Conservation (phyloP, 2,888 invertebrate species). For the Cryptocephalus moraei region DNA sequence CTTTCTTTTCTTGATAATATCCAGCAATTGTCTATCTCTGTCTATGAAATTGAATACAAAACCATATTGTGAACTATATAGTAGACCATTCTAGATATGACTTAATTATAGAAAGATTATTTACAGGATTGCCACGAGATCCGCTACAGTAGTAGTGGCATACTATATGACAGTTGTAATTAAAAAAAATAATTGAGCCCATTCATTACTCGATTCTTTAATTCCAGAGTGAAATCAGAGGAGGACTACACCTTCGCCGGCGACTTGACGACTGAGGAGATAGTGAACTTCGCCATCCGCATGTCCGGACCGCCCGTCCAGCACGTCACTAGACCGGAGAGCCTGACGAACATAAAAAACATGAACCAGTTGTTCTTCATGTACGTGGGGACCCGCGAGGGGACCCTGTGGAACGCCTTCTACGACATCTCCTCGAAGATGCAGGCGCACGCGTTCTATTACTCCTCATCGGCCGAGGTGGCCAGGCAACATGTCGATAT, state of each 20-base stretch:
- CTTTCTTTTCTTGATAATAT: too few species aligned
- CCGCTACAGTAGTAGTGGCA: too few species aligned
- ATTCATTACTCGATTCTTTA: neutral
- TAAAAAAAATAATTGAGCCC: too few species aligned
- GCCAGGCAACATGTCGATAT: conserved; percentile 59
- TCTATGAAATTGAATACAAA: too few species aligned
- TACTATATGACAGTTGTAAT: too few species aligned
- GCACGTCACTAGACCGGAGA: conserved; percentile 66
- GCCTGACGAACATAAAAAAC: conserved; percentile 65
- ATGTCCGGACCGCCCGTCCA: conserved; percentile 85
- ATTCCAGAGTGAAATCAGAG: conserved; percentile 69
- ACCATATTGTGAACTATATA: neutral
- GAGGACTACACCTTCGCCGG: conserved; percentile 70
- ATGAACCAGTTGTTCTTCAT: conserved; percentile 78
- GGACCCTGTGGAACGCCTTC: conserved; percentile 64
- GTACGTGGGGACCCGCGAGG: conserved; percentile 70
- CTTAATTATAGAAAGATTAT: too few species aligned
- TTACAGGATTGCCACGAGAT: too few species aligned
- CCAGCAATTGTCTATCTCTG: too few species aligned
- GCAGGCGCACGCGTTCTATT: conserved; percentile 84
- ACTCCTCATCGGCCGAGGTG: conserved; percentile 60
- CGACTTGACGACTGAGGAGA: conserved; percentile 80
- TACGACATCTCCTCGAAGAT: conserved; percentile 59
- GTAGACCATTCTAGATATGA: neutral
- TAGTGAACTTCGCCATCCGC: conserved; percentile 80